Base-by-base conservation (phyloP, 2,888 invertebrate genomes). In the Ditula angustiorana region DNA sequence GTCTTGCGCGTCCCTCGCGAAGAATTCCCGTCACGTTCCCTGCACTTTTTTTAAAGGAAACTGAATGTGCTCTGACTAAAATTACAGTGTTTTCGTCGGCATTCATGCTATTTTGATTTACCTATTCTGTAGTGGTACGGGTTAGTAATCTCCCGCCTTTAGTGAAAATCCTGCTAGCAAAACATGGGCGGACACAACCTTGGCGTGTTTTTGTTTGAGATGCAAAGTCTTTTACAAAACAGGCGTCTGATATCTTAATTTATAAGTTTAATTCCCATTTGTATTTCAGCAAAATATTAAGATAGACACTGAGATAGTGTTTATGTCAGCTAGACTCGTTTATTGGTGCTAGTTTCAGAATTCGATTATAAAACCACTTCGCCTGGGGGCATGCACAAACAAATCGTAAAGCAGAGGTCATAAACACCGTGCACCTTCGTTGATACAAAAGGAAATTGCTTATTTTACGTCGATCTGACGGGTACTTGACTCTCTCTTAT, bases 361-460 rank as follows among this genome's bases (percentile, higher is more conserved):
- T 83, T 84, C 83, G 83, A 85, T 87, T 87, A 86, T 83, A 83
- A 84, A 83, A 82, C 81, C 79, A 69, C 73, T 71, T 67, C 64
- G 70, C 70, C 74, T 72, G 75, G 77, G 74, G 75, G 77, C 78
- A 72, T 75, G 79, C 78, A 81, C 87, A 87, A 90, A 89, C 85
- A 87, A 88, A 88, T 86, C 89, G 90, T 90, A 90, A 90, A 90
- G 77, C 72, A 72, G 71, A 75, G 77, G 81, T 84, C 88, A 85
- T 90, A 90, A 90, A 90, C 82, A 82, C 73, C 78, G 82, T 79
- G 85, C 90, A 90, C 90, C 89, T 89, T 84, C 78, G 82, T 81
- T 87, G 86, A 87, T 87, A 87, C 88, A 87, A 89, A 86, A 87
- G 88, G 90, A 90, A 89, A 91, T 90, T 88, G 88, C 90, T 90